phyloP scores from a whole-genome alignment of 2,113 vertebrate genomes.

The Spea multiplicata region DNA sequence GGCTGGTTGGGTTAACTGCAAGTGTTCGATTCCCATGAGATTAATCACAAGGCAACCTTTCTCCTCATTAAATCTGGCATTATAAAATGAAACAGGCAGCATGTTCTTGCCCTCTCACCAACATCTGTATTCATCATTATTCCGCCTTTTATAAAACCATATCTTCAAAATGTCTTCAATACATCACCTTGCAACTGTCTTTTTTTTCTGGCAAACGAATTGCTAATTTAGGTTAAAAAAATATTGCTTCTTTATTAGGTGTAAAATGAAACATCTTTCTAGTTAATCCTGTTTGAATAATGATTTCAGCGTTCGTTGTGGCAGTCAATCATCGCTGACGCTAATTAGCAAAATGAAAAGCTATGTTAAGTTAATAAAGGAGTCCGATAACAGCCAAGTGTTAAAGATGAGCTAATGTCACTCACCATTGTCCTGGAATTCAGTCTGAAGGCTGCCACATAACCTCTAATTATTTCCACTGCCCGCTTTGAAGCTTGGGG shows the following conservation, averaged over 20 bases:
- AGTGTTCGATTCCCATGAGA: constrained; percentile 28
- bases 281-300: constrained; percentile 38
- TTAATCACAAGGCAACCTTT: constrained; percentile 35
- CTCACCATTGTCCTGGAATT: constrained; percentile 38
- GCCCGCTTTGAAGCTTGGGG: constrained; percentile 42
- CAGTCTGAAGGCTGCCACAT: constrained; percentile 26
- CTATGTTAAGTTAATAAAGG: constrained; percentile 38
- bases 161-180: constrained; percentile 15
- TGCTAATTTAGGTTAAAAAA: constrained; percentile 38
- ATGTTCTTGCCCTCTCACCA: constrained; percentile 29
- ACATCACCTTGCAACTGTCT: constrained; percentile 30
- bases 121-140: constrained; percentile 43
- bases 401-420: constrained; percentile 39
- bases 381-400: constrained; percentile 32
- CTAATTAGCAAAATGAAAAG: constrained; percentile 39
- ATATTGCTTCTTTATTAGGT: constrained; percentile 32
- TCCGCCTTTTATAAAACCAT: constrained; percentile 24
- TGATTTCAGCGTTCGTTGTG: constrained; percentile 9
- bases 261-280: constrained; percentile 43
- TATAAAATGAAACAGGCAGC: constrained; percentile 33
- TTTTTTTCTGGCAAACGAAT: not conserved
- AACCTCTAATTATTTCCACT: constrained; percentile 47
- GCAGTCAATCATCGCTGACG: constrained; percentile 32
- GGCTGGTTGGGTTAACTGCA: constrained; percentile 41
- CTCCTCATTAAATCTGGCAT: constrained; percentile 41